A percentile compares a stretch with the other conserved stretches of the same genome.
Evolutionary conservation across 2,797 vertebrate species (phyloP).

Genomic region (Microctenopoma lineatum): DNA sequence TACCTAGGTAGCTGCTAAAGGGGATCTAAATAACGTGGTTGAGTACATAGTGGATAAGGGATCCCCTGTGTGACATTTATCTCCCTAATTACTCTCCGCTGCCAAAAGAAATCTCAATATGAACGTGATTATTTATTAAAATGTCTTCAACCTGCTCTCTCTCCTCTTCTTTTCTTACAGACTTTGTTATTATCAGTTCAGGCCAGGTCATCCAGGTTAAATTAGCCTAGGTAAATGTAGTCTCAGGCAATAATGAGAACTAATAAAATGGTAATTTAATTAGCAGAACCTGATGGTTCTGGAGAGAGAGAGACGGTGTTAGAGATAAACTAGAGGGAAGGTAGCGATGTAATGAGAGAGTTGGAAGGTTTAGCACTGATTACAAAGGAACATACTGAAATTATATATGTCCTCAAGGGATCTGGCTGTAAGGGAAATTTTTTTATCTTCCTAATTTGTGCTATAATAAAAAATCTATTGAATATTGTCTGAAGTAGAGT

Average conservation of each 20-base stretch:
- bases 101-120: slow-evolving; percentile 5
- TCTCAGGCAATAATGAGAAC: slow-evolving; percentile 43
- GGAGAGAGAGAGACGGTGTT: background rate
- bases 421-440: background rate
- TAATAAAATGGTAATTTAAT: slow-evolving; percentile 73
- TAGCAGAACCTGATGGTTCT: slow-evolving; percentile 33
- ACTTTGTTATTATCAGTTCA: slow-evolving; percentile 41
- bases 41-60: too few relatives aligned
- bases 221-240: slow-evolving; percentile 63
- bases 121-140: slow-evolving; percentile 22
- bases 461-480: background rate
- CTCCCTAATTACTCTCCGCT: slow-evolving; percentile 1
- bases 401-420: slow-evolving; percentile 2
- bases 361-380: slow-evolving; percentile 31
- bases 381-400: slow-evolving; percentile 19
- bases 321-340: slow-evolving; percentile 24
- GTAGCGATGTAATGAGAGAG: background rate
- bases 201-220: slow-evolving; percentile 49
- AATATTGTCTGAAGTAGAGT: background rate
- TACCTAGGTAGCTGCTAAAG: too few relatives aligned
- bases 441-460: background rate
- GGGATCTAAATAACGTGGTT: too few relatives aligned
- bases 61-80: slow-evolving; percentile 12
- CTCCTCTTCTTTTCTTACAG: slow-evolving; percentile 1
- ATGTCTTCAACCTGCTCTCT: background rate